Percentiles rank a stretch among this genome's conserved stretches.
phyloP scores from a whole-genome alignment of 64 coral and sea anemone species.

The Montipora foliosa region DNA sequence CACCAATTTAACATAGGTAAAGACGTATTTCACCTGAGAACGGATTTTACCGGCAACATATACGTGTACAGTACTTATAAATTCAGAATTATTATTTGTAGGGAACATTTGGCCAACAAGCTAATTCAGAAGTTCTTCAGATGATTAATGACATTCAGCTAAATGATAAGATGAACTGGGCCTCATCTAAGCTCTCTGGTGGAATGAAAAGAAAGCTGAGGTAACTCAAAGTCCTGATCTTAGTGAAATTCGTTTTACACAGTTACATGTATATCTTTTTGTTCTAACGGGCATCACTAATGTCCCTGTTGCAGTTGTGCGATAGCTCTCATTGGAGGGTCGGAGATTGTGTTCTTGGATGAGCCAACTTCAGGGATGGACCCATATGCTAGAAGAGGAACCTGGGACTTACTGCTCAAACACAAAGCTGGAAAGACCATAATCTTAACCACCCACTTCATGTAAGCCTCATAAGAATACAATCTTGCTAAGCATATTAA shows the following conservation, averaged over 20 bases:
- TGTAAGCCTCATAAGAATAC: constrained; percentile 60
- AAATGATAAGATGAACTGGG: constrained; percentile 76
- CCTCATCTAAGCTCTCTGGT: constrained; percentile 72
- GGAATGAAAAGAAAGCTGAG: constrained; percentile 92
- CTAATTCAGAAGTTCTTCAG: constrained; percentile 57
- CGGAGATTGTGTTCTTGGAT: constrained; percentile 96
- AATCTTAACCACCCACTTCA: constrained; percentile 97
- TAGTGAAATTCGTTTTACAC: not conserved
- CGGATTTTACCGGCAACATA: too few species aligned
- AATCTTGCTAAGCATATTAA: not conserved
- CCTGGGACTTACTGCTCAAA: constrained; percentile 97
- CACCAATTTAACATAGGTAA: too few species aligned
- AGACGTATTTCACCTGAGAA: too few species aligned
- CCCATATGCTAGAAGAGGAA: constrained; percentile 95
- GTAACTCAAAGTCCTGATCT: not conserved
- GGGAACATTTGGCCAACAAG: constrained; percentile 82
- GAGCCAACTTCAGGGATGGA: constrained; percentile 99
- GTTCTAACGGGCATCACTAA: not conserved
- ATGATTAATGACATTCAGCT: constrained; percentile 90
- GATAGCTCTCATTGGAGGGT: constrained; percentile 95
- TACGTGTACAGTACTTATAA: too few species aligned
- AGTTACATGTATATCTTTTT: not conserved
- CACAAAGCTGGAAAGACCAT: constrained; percentile 94
- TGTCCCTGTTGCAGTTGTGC: constrained; percentile 79
- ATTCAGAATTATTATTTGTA: not conserved